These are phyloP conservation scores for Bimastos eiseni DNA, from an alignment of 2,888 invertebrate species.

Conservation along the genomic window DNA sequence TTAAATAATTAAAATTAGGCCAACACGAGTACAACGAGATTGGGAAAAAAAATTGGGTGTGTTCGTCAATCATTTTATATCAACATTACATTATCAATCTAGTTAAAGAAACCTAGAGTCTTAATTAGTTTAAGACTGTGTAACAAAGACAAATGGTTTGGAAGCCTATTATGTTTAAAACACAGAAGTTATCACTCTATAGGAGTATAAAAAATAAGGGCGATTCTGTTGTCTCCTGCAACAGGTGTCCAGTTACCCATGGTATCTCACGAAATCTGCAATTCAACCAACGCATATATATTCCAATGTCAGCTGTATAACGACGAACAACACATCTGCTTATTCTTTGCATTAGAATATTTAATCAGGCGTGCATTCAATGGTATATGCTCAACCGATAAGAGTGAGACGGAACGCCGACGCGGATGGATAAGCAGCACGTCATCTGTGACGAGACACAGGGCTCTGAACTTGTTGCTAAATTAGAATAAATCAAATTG, in stretches of 20 bases:
- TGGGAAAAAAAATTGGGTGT: no score
- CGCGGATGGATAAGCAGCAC: background rate
- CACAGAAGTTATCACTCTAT: no score
- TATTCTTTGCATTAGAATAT: background rate
- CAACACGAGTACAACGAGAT: no score
- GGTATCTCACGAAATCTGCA: background rate
- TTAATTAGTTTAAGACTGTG: no score
- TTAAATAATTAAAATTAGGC: no score
- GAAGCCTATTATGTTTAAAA: no score
- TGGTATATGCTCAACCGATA: background rate
- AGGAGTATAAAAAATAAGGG: no score
- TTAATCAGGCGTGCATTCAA: background rate
- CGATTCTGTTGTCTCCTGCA: background rate
- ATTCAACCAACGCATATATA: background rate
- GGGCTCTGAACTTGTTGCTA: background rate
- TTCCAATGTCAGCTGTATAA: background rate
- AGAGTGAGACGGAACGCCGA: background rate
- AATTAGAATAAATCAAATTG: background rate
- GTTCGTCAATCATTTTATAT: no score
- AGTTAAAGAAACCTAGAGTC: no score
- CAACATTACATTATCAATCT: no score
- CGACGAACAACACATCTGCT: background rate
- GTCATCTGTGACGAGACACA: background rate
- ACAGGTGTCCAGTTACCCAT: background rate
- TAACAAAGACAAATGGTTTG: no score